Conservation (phyloP, 2,113 vertebrate species). For the Strix aluco region DNA sequence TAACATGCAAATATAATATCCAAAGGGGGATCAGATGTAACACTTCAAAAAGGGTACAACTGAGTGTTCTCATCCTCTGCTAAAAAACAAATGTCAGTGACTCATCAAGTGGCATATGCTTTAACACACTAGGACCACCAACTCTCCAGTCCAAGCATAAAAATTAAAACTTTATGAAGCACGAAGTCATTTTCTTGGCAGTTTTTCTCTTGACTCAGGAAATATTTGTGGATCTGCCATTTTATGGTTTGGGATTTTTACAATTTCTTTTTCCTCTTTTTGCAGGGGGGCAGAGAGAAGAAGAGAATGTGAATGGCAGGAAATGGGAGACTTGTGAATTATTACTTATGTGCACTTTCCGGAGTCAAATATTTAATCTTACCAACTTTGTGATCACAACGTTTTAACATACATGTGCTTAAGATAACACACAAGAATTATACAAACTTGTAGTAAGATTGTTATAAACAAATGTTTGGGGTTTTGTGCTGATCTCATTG, state of each 20-base stretch:
- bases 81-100: background rate
- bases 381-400: background rate
- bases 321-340: constrained; percentile 1
- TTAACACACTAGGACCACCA: background rate
- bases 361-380: background rate
- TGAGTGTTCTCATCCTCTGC: background rate
- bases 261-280: constrained; percentile 9
- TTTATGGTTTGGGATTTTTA: constrained; percentile 41
- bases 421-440: background rate
- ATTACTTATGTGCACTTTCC: background rate
- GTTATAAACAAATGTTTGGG: background rate
- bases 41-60: background rate
- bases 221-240: constrained; percentile 42
- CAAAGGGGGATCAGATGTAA: background rate
- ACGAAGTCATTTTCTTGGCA: constrained; percentile 23
- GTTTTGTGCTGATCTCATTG: background rate
- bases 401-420: background rate
- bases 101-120: background rate
- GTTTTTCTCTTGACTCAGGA: constrained; percentile 38
- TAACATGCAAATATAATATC: background rate
- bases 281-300: background rate
- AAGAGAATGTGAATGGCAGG: background rate
- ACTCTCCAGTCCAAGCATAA: background rate
- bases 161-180: constrained; percentile 27
- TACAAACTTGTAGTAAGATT: background rate